Conservation (phyloP, 2,888 invertebrate species). For the Caenorhabditis becei region DNA sequence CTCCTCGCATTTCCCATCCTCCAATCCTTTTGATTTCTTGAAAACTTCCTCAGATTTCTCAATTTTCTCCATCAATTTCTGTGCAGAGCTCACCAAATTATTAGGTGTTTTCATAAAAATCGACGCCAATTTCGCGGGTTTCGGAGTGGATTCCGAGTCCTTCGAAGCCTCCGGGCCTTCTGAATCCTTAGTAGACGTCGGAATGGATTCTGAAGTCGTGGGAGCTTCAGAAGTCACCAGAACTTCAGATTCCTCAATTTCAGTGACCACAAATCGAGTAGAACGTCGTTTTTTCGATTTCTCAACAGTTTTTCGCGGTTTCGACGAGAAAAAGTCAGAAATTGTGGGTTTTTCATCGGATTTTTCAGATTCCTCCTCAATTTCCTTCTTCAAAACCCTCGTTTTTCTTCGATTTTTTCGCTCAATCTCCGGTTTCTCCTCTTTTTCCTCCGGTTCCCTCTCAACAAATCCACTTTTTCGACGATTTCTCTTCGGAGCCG, state of each 20-base stretch:
- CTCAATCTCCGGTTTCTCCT: not conserved
- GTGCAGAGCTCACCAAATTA: not conserved
- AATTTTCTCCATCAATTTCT: not conserved
- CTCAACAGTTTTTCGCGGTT: not conserved
- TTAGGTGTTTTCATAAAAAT: not conserved
- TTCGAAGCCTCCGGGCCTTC: not conserved
- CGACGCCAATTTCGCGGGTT: not conserved
- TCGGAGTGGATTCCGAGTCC: not conserved
- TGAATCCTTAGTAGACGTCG: not conserved
- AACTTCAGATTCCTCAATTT: not conserved
- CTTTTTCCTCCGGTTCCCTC: not conserved
- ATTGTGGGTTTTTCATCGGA: not conserved
- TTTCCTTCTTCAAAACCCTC: conserved; percentile 9
- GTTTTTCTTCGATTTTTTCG: conserved; percentile 30
- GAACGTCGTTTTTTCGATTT: not conserved
- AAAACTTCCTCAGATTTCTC: not conserved
- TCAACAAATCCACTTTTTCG: not conserved
- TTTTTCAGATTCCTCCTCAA: not conserved
- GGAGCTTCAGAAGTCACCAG: not conserved
- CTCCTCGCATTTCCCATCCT: not conserved
- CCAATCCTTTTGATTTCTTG: not conserved
- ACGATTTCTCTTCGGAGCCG: conserved; percentile 11
- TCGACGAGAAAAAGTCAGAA: conserved; percentile 29
- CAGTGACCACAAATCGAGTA: not conserved
- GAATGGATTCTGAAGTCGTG: not conserved